Evolutionary conservation across 2,888 invertebrate genomes (phyloP), one percentile per base, ranked within the genome.

Genomic region (Melipona bicolor): DNA sequence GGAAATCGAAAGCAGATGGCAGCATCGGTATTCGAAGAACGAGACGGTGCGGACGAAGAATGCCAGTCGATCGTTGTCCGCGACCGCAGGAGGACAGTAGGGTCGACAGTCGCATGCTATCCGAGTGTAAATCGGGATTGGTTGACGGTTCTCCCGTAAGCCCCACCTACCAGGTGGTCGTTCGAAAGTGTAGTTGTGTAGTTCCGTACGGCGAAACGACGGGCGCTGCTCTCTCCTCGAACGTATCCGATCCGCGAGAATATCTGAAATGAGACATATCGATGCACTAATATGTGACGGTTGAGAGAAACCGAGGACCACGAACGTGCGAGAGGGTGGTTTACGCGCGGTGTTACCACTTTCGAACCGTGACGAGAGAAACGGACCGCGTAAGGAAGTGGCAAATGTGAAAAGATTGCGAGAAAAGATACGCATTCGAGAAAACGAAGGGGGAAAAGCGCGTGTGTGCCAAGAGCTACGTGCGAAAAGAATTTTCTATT

Each of bases 151-250:
- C 82, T 85, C 83, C 77, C 77, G 82, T 77, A 88, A 86, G 86
- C 93, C 91, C 94, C 93, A 92, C 94, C 94, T 92, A 93, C 92
- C 92, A 92, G 92, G 93, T 92, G 92, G 92, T 92, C 89, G 92
- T 93, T 93, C 91, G 93, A 93, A 93, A 93, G 93, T 93, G 92
- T 93, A 93, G 91, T 92, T 91, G 92, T 92, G 91, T 93, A 92
- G 93, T 93, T 92, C 90, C 91, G 91, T 91, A 89, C 91, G 91
- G 89, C 84, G 90, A 91, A 92, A 92, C 90, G 88, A 90, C 91
- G 88, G 90, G 93, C 91, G 91, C 91, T 91, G 89, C 89, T 91
- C 91, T 83, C 84, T 90, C 78, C 56, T 76, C 77, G 50, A 43
- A 83, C 74, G 73, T 77, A 82, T 78, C 87, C 91, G 91, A 90